phyloP scores from a whole-genome alignment of 2,797 vertebrate species.

The Trachops cirrhosus region DNA sequence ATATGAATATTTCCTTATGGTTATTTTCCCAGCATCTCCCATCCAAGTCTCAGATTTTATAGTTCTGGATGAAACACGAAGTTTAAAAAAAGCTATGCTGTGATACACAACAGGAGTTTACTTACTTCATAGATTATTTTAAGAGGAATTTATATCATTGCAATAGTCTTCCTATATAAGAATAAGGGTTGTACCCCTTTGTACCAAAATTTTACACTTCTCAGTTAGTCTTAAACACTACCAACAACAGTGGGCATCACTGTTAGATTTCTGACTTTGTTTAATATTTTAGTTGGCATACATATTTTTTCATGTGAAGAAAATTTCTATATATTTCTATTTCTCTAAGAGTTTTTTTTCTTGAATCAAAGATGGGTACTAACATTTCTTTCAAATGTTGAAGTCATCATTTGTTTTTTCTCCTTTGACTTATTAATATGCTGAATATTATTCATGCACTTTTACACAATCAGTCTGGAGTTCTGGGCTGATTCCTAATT shows the following conservation, averaged over 20 bases:
- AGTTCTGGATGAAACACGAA: neutral
- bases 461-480: constrained; percentile 56
- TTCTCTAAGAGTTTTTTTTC: constrained; percentile 48
- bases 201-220: neutral
- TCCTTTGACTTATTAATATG: constrained; percentile 66
- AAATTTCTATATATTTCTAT: constrained; percentile 28
- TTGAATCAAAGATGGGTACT: constrained; percentile 37
- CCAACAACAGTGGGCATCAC: neutral
- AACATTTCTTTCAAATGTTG: constrained; percentile 40
- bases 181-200: neutral
- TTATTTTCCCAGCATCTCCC: neutral
- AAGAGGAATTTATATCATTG: constrained; percentile 1
- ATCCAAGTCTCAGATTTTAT: constrained; percentile 7
- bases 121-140: neutral
- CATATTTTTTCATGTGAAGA: neutral
- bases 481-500: constrained; percentile 51
- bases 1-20: neutral
- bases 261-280: neutral
- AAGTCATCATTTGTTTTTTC: constrained; percentile 52
- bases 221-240: neutral
- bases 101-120: neutral
- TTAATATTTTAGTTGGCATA: neutral
- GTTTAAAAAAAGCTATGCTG: neutral
- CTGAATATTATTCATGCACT: constrained; percentile 61
- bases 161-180: neutral